A percentile compares a stretch with the other conserved stretches of the same genome.
These are phyloP conservation scores for Patella pellucida DNA, from an alignment of 2,888 invertebrate species.

Conservation along the genomic window DNA sequence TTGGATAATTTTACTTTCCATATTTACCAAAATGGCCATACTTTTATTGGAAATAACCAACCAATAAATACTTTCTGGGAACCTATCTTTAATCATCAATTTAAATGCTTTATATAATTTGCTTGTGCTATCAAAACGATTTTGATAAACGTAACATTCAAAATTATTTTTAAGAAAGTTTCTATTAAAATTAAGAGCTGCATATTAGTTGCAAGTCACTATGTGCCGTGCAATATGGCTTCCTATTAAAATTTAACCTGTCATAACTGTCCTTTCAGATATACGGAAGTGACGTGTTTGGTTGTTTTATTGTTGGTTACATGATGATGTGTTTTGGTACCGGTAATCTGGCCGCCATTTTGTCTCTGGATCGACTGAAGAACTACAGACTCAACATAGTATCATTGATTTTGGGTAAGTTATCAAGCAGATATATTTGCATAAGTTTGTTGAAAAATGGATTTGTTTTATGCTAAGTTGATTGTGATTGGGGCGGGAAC, in stretches of 20 bases:
- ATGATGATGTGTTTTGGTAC: constrained; percentile 63
- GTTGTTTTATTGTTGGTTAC: constrained; percentile 54
- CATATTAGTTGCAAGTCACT: not conserved
- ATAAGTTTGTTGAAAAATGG: not conserved
- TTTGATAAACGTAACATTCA: no score
- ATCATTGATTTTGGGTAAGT: not conserved
- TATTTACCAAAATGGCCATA: no score
- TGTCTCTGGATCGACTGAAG: constrained; percentile 51
- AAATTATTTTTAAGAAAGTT: no score
- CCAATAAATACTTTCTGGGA: no score
- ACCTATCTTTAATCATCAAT: no score
- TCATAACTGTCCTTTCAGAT: constrained; percentile 18
- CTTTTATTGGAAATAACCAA: no score
- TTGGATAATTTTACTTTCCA: no score
- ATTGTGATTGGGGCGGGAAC: no score
- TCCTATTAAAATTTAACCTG: not conserved
- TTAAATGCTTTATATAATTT: no score
- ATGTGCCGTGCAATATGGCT: not conserved
- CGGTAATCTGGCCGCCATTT: constrained; percentile 51
- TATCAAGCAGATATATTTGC: not conserved
- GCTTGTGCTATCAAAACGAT: no score
- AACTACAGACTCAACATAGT: constrained; percentile 19
- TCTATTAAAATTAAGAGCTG: no score
- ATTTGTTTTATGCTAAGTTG: no score
- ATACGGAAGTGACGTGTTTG: constrained; percentile 38